phyloP scores from a whole-genome alignment of 2,113 vertebrate genomes.

The Burhinus oedicnemus region DNA sequence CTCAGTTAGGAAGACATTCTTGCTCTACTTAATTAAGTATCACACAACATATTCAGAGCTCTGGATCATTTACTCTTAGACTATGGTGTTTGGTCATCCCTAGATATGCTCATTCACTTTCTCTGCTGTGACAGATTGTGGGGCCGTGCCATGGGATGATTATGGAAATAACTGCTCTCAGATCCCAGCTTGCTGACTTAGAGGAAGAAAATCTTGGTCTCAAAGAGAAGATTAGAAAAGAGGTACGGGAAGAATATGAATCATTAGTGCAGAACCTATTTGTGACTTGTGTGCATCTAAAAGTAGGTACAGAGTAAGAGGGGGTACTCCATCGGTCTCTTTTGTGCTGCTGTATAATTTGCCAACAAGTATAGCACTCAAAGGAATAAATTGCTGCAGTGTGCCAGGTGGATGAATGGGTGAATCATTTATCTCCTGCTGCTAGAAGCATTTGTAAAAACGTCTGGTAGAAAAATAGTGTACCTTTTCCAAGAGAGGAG shows the following conservation, averaged over 20 bases:
- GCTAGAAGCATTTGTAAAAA: slow-evolving; percentile 32
- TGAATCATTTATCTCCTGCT: slow-evolving; percentile 50
- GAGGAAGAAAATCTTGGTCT: slow-evolving; percentile 70
- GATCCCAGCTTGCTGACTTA: slow-evolving; percentile 61
- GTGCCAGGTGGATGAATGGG: slow-evolving; percentile 7
- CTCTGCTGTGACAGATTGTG: slow-evolving; percentile 47
- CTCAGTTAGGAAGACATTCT: background rate
- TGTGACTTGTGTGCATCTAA: slow-evolving; percentile 74
- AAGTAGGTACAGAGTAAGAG: slow-evolving; percentile 66
- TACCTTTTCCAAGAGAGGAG: background rate
- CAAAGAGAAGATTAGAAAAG: slow-evolving; percentile 67
- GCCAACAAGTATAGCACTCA: background rate
- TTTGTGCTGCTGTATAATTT: background rate
- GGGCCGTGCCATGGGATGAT: slow-evolving; percentile 73
- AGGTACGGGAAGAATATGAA: slow-evolving; percentile 72
- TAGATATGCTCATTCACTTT: background rate
- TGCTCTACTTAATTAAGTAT: background rate
- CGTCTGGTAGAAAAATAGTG: background rate
- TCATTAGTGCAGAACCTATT: slow-evolving; percentile 73
- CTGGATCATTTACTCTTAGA: background rate
- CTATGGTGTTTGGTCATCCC: background rate
- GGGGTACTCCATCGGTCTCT: background rate
- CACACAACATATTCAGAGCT: background rate
- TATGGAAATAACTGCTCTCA: slow-evolving; percentile 76
- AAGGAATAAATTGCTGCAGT: background rate